These are phyloP conservation scores for Silurus meridionalis DNA, from an alignment of 2,113 vertebrate species.

Conservation along the genomic window DNA sequence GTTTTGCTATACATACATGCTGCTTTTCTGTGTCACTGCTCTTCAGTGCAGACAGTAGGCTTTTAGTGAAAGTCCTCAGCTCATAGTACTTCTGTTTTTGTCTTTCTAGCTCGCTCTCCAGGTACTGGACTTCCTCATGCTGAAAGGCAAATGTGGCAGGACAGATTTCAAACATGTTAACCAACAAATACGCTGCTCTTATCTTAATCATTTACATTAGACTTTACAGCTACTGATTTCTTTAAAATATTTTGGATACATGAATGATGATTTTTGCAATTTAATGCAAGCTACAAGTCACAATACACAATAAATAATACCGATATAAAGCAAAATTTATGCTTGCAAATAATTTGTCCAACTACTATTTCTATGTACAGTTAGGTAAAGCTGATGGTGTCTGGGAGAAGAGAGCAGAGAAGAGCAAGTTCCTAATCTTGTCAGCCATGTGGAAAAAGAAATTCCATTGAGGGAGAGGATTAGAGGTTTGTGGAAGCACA, in stretches of 20 bases:
- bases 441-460: slow-evolving; percentile 14
- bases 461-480: slow-evolving; percentile 25
- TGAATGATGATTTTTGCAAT: not conserved
- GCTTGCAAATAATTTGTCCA: slow-evolving; percentile 16
- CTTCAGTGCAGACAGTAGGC: slow-evolving; percentile 86
- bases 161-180: not conserved
- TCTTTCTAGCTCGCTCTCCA: slow-evolving; percentile 89
- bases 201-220: not conserved
- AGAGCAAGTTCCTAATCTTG: not conserved
- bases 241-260: not conserved
- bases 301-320: not conserved
- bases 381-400: not conserved
- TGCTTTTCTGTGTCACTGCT: slow-evolving; percentile 89
- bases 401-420: not conserved
- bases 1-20: slow-evolving; percentile 72
- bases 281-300: not conserved
- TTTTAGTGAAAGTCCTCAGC: slow-evolving; percentile 86
- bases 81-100: slow-evolving; percentile 93
- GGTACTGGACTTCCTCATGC: slow-evolving; percentile 94
- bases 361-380: slow-evolving; percentile 34
- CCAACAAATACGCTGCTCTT: not conserved
- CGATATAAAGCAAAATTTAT: not conserved
- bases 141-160: slow-evolving; percentile 62
- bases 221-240: not conserved
- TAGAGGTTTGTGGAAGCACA: slow-evolving; percentile 20